Base-by-base conservation (phyloP, 35 echinoderm and acorn worm species). In the Patiria miniata region DNA sequence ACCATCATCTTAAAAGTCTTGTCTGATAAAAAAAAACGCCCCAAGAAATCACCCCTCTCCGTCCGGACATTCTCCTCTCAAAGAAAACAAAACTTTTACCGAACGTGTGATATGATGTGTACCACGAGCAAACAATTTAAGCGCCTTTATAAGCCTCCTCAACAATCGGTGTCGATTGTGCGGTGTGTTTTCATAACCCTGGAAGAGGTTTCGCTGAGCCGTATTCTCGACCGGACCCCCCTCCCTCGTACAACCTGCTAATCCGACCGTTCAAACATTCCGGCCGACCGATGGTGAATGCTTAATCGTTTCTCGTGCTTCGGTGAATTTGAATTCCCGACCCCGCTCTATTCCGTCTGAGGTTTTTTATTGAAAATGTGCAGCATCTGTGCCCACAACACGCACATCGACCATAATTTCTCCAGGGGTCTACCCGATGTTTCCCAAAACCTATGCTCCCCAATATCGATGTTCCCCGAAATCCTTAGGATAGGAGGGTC, bases 191-290 rank as follows among this genome's bases (percentile, higher is more conserved):
- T 73, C 21, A 73, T 73, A 73, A 73, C 65, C 65, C 65, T 32
- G 65, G 65, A 73, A 26, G 65, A 26, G n/a, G 65, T 73, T 73
- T 26, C 34, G 65, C 65, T 23, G 6, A 34, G 65, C 26, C 42
- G 4, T 47, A 47, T 47, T 47, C 42, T 73, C 15, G 65, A 14
- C 65, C 34, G 26, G 26, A 9, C 26, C 65, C 26, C 9, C 61
- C 2, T 33, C 61, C 61, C 6, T 73, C 4, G 1, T 30, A 73
- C 29, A 73, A 73, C 65, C 65, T 30, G 65, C 65, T 73, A 73
- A 73, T 73, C 65, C 65, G 65, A 14, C 42, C 65, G 65, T 73
- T 73, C 65, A 73, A 73, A 73, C 65, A 73, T 73, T 73, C 65
- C 65, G 65, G 34, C 19, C 26, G 65, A 10, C 34, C 65, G 65